phyloP scores from a whole-genome alignment of 2,113 vertebrate species.

The human region DNA sequence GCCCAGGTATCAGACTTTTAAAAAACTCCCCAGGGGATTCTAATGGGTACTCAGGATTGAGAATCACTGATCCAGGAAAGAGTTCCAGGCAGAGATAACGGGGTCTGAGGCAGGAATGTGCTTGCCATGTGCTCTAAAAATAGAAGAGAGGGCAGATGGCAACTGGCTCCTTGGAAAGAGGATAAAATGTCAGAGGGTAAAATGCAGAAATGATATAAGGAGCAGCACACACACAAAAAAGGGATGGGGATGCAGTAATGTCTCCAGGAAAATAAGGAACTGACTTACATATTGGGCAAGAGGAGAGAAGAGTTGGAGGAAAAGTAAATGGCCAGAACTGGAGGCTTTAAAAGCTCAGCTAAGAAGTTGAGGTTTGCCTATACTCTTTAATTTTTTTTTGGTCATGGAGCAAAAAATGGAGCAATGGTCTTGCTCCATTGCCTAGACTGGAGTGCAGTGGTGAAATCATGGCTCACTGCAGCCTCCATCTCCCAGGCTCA shows the following conservation, averaged over 20 bases:
- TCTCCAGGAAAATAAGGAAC: background rate
- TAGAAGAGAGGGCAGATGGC: background rate
- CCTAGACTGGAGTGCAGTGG: too few species aligned
- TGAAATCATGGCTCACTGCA: too few species aligned
- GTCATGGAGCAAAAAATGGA: too few species aligned
- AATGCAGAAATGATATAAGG: fast-evolving
- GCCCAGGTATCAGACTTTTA: background rate
- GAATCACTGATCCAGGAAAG: background rate
- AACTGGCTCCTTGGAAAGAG: background rate
- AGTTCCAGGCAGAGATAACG: background rate
- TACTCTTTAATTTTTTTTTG: too few species aligned
- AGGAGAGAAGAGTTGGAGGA: background rate
- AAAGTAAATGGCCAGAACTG: fast-evolving
- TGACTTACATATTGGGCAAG: fast-evolving
- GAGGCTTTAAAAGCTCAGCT: slow-evolving; percentile 48
- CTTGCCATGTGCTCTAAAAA: background rate
- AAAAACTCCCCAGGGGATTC: background rate
- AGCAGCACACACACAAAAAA: background rate
- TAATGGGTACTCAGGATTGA: background rate
- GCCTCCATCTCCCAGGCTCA: too few species aligned
- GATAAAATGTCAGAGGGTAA: background rate
- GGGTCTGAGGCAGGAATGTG: background rate
- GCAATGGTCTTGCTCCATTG: too few species aligned
- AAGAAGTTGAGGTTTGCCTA: background rate
- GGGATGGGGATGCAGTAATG: fast-evolving